Base-by-base conservation (phyloP, 2,888 invertebrate species). In the Bombylius discolor region DNA sequence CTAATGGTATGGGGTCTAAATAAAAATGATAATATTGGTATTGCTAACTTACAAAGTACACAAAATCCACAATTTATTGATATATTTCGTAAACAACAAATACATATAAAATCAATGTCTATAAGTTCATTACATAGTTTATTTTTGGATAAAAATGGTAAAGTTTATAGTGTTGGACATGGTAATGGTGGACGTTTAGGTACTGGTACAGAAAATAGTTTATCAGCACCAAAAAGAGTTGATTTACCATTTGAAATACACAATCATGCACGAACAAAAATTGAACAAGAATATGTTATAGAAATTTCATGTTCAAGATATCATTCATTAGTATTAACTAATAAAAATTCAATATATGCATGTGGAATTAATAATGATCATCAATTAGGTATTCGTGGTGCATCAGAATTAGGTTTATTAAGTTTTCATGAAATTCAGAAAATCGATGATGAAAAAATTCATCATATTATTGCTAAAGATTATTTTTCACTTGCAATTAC, bases 1-100 rank as follows among this genome's bases (percentile, higher is more conserved):
- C 80, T 84, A 0, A 87, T 87, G 62, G 84, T 85, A 1, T 93
- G 91, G 90, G 93, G 93, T 11, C 82, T 81, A 45, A 93, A 94
- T 72, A 80, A 81, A 47, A 93, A 92, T 72, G 89, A 87, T 68
- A 89, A 87, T 5, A 77, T 92, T 9, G 93, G 92, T 2, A 82
- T 85, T 34, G 81, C 82, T 53, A 78, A 82, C 50, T 82, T 85
- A 64, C 80, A 85, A 64, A 78, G 79, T 12, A 73, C 81, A 49
- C 72, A 74, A 53, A 63, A 76, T 7, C 88, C 89, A 0, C 87
- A 88, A 65, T 67, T 82, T 36, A 71, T 87, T 47, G 82, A 84
- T 51, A 77, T 77, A 56, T 87, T 89, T 68, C 81, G 81, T 53
- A 80, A 82, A 58, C 76, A 74, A 11, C 78, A 78, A 58, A 76